Base-by-base conservation (phyloP, 1,140 invertebrate species). In the Drosophila baimaii region DNA sequence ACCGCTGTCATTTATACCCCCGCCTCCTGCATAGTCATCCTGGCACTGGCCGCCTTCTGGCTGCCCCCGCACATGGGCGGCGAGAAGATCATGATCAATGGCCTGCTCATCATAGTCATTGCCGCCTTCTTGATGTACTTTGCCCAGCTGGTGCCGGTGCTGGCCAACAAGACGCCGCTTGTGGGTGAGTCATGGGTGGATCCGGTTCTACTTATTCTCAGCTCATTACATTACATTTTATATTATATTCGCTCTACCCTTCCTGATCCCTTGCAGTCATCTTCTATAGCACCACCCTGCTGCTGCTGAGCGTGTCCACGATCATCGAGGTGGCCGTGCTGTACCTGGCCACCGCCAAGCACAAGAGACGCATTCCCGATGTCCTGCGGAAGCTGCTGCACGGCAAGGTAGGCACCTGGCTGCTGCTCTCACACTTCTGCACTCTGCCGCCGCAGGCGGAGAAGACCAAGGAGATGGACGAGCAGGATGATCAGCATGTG, bases 121-220 rank as follows among this genome's bases (percentile, higher is more conserved):
- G 93, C 93, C 10, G 92, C 95, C 17, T 95, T 94, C 81, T 91
- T 96, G 47, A 92, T 94, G 76, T 95, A 95, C 90, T 95, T 95
- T 75, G 93, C 94, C 13, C 92, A 94, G 9, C 93, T 94, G 85
- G 77, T 95, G 39, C 95, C 95, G 3, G 90, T 94, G 1, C 92
- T 94, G 75, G 93, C 94, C n/a, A 91, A 93, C 5, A 93, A 94
- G 70, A 93, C 95, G 46, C 95, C 95, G 17, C 91, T 95, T 27
- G 93, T 96, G 52, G 94, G 95, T 96, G 92, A 90, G 89, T 52
- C 2, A 12, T 0, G 5, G 1, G 0, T 1, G 1, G 0, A 2
- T 29, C 5, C 17, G n/a, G n/a, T 17, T 31, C 0, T 13, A 0
- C 27, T 9, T 31, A 6, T 47, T n/a, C n/a, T n/a, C n/a, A n/a